These are phyloP conservation scores for Polyommatus iphigenia DNA, from an alignment of 2,888 invertebrate species.

Conservation along the genomic window DNA sequence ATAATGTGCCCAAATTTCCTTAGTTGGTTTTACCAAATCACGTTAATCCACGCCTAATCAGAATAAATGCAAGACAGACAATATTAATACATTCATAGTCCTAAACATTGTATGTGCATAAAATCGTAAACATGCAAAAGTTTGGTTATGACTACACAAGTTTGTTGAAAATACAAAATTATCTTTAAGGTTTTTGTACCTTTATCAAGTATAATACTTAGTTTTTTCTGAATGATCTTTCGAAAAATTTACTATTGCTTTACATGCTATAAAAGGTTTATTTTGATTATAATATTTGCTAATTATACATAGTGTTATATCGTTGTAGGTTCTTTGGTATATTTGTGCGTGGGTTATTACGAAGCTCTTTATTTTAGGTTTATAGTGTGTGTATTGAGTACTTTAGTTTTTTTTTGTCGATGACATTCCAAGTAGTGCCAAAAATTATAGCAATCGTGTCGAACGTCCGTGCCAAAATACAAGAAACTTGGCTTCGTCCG, in stretches of 20 bases:
- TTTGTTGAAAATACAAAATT: not conserved
- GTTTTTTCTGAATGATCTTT: not conserved
- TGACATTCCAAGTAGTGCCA: conserved; percentile 14
- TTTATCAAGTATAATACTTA: not conserved
- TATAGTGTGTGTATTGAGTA: not conserved
- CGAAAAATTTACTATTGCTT: not conserved
- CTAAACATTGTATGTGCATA: not conserved
- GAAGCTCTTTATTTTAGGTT: conserved; percentile 25
- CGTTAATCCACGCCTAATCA: not conserved
- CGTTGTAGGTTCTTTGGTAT: conserved; percentile 23
- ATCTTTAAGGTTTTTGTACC: not conserved
- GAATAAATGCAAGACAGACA: not conserved
- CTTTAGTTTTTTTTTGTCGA: not conserved
- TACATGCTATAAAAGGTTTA: conserved; percentile 1
- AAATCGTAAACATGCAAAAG: not conserved
- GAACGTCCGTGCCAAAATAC: not conserved
- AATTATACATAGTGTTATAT: not conserved
- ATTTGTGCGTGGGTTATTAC: conserved; percentile 29
- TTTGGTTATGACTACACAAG: not conserved
- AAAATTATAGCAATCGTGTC: not conserved
- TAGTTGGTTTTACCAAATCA: no score
- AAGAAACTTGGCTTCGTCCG: conserved; percentile 12
- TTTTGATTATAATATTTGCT: not conserved
- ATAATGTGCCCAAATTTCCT: not conserved
- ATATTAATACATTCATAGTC: not conserved